Evolutionary conservation across 2,113 vertebrate species (phyloP), one percentile per base, ranked within the genome.

Genomic region (Crocuta crocuta): DNA sequence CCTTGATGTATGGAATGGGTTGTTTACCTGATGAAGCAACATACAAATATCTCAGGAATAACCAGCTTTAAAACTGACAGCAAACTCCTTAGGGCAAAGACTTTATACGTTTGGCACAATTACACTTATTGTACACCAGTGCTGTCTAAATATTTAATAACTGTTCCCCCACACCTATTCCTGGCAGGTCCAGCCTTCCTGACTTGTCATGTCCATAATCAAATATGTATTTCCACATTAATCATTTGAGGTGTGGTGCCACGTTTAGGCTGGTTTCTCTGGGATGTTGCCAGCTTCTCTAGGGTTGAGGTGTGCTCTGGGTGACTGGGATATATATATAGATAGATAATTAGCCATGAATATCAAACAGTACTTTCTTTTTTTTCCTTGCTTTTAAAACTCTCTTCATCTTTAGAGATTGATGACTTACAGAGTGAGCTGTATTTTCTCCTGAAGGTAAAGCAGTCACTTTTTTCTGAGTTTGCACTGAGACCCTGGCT

Each of bases 131-230:
- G 97, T 97, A 50, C 28, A 83, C 83, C 79, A 31, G 86, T 65
- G 43, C 92, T 92, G 8, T 85, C 65, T 96, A 97, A 97, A 98
- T 98, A 96, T 97, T 97, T 98, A 98, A 95, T 97, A 93, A 88
- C 86, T 93, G 86, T 89, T 92, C 96, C 95, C 96, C 92, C 96
- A 98, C 65, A 91, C 89, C 89, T 97, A 88, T 81, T 95, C 80
- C 92, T 97, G 91, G 86, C 58, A 65, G 65, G 43, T 80, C 45
- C 66, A 63, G 95, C 68, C 95, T 95, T 95, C 78, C 97, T 86
- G 50, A 94, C 33, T 97, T 96, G 89, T 85, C 96, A 95, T 61
- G 58, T 96, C 90, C 23, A 24, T 89, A 92, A 96, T 98, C 96
- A 96, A 90, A 95, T 95, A 94, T 92, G 79, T 76, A 78, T 94